Base-by-base conservation (phyloP, 2,113 vertebrate genomes). In the Bothrops jararaca region DNA sequence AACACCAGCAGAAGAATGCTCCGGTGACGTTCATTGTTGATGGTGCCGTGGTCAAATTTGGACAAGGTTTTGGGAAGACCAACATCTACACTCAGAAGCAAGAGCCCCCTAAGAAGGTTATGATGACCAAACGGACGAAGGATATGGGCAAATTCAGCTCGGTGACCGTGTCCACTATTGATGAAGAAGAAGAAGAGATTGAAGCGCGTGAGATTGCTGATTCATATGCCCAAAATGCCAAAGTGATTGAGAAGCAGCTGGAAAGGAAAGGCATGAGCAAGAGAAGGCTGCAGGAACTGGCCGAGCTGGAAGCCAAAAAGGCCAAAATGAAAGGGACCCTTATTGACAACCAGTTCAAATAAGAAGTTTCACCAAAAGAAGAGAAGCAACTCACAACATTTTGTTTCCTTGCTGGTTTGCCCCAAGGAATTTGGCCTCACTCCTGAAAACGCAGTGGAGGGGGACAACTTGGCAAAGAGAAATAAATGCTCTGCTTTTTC, bases 61-160 rank as follows among this genome's bases (percentile, higher is more conserved):
- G 99, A 0, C 98, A 98, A 94, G 98, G 99, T 54, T 99, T 99
- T 95, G 99, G 99, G 24, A 99, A 98, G 96, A 99, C 99, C 8
- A 99, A 98, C 93, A 99, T 99, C 85, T 99, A 99, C 95, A 99
- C 98, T 48, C 99, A 99, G 96, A 99, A 99, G 95, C 98, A 98
- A 64, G 99, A 99, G 94, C 98, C 99, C 18, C 99, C 99, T 34
- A 99, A 99, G 97, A 99, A 99, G 97, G 99, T 99, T 94, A 99
- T 99, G 99, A 99, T 99, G 99, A 99, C 99, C 60, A 99, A 99
- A 96, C 96, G 99, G 91, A 99, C 99, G 87, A 99, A 99, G 96
- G 99, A 99, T 96, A 99, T 99, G 99, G 99, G 99, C 95, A 99
- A 99, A 96, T 99, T 99, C 97, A 99, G 99, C 96, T 99, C 99